Evolutionary conservation across 2,888 invertebrate genomes (phyloP), one percentile per base, ranked within the genome.

Genomic region (Drosophila seclusa): DNA sequence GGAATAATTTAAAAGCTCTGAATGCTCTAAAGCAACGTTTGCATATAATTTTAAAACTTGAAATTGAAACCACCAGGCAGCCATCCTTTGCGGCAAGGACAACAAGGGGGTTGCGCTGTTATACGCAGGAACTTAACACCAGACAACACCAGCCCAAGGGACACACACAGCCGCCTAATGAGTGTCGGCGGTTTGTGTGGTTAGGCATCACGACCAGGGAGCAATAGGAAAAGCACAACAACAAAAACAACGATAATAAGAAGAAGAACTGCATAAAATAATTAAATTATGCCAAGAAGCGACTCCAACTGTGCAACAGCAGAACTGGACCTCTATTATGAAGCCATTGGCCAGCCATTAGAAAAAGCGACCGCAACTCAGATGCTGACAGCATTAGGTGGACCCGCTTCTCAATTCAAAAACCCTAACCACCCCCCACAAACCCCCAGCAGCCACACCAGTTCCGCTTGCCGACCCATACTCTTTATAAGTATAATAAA

Each of bases 131-230:
- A 78, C 76, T 66, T 61, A 71, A 78, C 77, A 80, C 77, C 77
- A 78, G 77, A 67, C 81, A 55, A 52, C 21, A 31, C 36, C 40
- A 16, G 57, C 81, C 63, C 63, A 29, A 36, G 72, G 80, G 83
- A 81, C 52, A 42, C 60, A 48, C 45, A 48, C 29, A 53, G 72
- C 65, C 80, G 85, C 71, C 84, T 89, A 84, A 84, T 89, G 89
- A 84, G 84, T 79, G 87, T 84, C 85, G 85, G 89, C 82, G 89
- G 89, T 83, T 84, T 73, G 29, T 76, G 79, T 70, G 84, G 84
- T 57, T 65, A 53, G 64, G 62, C 76, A 54, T 66, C 66, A 50
- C 16, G 49, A 24, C 45, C 45, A 31, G 55, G 27, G 31, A 24
- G 45, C 10, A 65, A 61, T 24, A 42, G 8, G 38, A 48, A 54